Evolutionary conservation across 2,113 vertebrate genomes (phyloP), one percentile per base, ranked within the genome.

Genomic region (Crocuta crocuta): DNA sequence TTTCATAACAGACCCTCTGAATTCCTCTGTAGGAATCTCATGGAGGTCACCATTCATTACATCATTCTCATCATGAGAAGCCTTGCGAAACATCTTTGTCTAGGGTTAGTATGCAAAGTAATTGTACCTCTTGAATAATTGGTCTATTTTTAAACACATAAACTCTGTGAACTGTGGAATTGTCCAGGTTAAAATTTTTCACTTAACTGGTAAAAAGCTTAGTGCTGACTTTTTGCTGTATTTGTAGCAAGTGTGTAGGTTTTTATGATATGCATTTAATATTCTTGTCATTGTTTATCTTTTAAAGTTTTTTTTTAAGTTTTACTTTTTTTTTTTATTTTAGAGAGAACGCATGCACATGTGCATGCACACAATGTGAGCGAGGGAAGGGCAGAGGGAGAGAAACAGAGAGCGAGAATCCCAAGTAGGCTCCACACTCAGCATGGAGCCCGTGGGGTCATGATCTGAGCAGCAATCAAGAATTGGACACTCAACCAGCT

Each of bases 111-210:
- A 85, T 2, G 66, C 28, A 87, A 66, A 88, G 68, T 91, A 84
- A 80, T 53, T 68, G 33, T 87, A 50, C 17, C 39, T 53, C 78
- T 91, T 94, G 10, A 94, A 74, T 12, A 66, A 84, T n/a, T 31
- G 13, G 23, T 45, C 63, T 91, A 71, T 73, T 80, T 93, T 79
- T 80, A 95, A 88, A 23, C 21, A 53, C 9, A 66, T 19, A 48
- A 95, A 78, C 15, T 95, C 13, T 68, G 66, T 81, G n/a, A 94
- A 80, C 43, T 76, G 85, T 33, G 35, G 45, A 94, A 85, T 7
- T 45, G 17, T 43, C 23, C 45, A 80, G 9, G 17, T 68, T 78
- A 79, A 8, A 58, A 82, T 21, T 94, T 87, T 83, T 93, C 12
- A 83, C 66, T 61, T 70, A n/a, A 45, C 39, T 90, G 39, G 50